Evolutionary conservation across 2,113 vertebrate genomes (phyloP).

Genomic region (Platichthys flesus): DNA sequence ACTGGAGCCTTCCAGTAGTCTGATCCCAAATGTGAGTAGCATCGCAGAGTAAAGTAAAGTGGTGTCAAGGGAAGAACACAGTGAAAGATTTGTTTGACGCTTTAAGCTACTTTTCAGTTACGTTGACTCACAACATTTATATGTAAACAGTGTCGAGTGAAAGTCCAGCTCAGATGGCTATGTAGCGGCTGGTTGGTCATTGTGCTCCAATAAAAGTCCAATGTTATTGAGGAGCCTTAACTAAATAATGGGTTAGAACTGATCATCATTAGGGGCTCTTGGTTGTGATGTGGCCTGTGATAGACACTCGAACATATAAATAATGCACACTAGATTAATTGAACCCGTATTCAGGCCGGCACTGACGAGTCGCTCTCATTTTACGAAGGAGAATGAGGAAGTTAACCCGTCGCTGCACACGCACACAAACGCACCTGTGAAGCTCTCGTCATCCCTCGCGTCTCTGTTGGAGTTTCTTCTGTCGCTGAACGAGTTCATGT

Average conservation of each 20-base stretch:
- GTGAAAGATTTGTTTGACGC: neutral
- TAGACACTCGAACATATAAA: slow-evolving; percentile 19
- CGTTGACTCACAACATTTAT: neutral
- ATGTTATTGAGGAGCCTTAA: slow-evolving; percentile 3
- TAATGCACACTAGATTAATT: slow-evolving; percentile 30
- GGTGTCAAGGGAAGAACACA: neutral
- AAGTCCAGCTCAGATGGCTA: neutral
- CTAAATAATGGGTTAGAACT: slow-evolving; percentile 40
- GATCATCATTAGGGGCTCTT: slow-evolving; percentile 15
- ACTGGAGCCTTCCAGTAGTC: neutral
- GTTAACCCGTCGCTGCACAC: neutral
- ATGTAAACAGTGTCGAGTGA: neutral
- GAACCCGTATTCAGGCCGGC: neutral
- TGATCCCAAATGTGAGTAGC: neutral
- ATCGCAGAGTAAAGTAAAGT: neutral
- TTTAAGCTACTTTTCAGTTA: neutral
- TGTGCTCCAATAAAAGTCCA: neutral
- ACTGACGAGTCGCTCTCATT: neutral
- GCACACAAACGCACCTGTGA: slow-evolving; percentile 73
- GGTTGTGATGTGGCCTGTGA: slow-evolving; percentile 1
- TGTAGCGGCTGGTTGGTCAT: neutral
- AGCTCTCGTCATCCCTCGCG: slow-evolving; percentile 83
- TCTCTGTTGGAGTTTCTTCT: slow-evolving; percentile 83
- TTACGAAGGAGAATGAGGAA: neutral
- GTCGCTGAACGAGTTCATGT: slow-evolving; percentile 85